These are phyloP conservation scores for Aramus guarauna DNA, from an alignment of 2,113 vertebrate genomes.

Conservation along the genomic window DNA sequence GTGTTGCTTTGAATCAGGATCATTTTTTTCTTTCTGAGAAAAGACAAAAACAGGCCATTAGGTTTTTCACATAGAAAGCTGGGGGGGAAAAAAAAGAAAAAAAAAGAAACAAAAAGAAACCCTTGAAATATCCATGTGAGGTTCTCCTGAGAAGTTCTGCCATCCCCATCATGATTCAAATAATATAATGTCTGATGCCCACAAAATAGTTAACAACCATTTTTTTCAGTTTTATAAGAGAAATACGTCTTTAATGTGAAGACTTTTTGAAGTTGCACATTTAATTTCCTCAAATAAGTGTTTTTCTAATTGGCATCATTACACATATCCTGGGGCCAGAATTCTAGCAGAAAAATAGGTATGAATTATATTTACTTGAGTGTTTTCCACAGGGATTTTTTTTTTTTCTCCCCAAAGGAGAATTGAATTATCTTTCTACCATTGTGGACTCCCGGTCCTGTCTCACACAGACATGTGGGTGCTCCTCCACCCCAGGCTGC, in stretches of 20 bases:
- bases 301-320: constrained; percentile 18
- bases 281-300: not conserved
- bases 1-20: constrained; percentile 66
- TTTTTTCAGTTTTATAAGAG: not conserved
- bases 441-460: not conserved
- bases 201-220: not conserved
- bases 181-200: not conserved
- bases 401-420: not conserved
- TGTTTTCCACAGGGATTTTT: not conserved
- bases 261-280: not conserved
- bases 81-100: not conserved
- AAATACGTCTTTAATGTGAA: not conserved
- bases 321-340: not conserved
- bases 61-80: constrained; percentile 57
- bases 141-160: not conserved
- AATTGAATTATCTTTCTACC: not conserved
- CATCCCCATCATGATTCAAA: not conserved
- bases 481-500: not conserved
- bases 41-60: constrained; percentile 43
- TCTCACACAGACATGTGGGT: not conserved
- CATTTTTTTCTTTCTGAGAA: not conserved
- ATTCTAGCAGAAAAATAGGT: not conserved
- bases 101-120: not conserved
- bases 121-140: constrained; percentile 21
- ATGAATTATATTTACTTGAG: not conserved